Conservation (phyloP, 2,113 vertebrate genomes). For the Halichoerus grypus region DNA sequence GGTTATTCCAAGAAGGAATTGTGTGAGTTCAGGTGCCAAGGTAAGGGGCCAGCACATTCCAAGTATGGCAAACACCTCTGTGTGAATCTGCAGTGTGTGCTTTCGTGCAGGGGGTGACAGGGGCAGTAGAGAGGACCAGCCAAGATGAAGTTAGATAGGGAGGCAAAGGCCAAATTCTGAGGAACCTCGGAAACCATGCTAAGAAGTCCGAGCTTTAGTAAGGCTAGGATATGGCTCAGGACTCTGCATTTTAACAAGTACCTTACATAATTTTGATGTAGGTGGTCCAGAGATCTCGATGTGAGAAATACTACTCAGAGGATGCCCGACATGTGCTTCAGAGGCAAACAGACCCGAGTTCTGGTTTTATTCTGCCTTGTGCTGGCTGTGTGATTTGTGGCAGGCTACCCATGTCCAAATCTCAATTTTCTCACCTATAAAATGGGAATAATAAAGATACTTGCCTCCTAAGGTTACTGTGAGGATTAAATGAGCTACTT, state of each 20-base stretch:
- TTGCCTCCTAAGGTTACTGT: neutral
- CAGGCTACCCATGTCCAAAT: neutral
- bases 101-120: accelerated
- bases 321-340: neutral
- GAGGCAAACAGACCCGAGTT: neutral
- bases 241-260: neutral
- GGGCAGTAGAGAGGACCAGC: neutral
- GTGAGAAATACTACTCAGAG: neutral
- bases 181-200: neutral
- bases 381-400: neutral
- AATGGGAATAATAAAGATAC: neutral
- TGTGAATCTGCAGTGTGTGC: neutral
- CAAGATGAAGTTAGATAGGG: neutral
- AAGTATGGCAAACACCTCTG: neutral
- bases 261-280: neutral
- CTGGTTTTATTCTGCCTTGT: neutral
- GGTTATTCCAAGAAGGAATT: neutral
- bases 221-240: neutral
- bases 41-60: neutral
- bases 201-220: neutral
- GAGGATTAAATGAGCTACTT: constrained; percentile 10
- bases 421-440: neutral
- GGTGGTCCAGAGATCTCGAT: neutral
- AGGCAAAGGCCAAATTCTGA: neutral
- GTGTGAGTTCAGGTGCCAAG: neutral